These are phyloP conservation scores for Pecten maximus DNA, from an alignment of 2,888 invertebrate species.

Conservation along the genomic window DNA sequence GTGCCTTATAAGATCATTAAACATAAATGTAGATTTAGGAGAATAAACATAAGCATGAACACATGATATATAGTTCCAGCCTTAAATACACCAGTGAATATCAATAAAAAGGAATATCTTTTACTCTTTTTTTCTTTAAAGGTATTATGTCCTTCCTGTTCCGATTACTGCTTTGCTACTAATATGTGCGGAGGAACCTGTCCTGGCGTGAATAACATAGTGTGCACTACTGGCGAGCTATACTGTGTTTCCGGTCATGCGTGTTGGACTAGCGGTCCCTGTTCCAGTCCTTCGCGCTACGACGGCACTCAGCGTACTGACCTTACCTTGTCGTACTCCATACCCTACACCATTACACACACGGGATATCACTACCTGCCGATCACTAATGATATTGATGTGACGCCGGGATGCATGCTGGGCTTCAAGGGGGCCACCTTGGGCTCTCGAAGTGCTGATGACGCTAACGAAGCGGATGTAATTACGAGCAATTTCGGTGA, in stretches of 20 bases:
- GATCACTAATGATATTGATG: slow-evolving; percentile 50
- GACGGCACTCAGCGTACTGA: slow-evolving; percentile 52
- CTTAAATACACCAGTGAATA: no score
- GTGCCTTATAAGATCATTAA: no score
- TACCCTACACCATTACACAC: slow-evolving; percentile 43
- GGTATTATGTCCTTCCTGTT: slow-evolving; percentile 60
- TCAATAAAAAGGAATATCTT: no score
- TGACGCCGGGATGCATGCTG: slow-evolving; percentile 68
- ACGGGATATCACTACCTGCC: slow-evolving; percentile 61
- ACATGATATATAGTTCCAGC: no score
- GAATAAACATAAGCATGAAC: no score
- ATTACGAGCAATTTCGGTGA: slow-evolving; percentile 52
- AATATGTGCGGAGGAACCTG: slow-evolving; percentile 60
- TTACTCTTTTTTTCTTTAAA: slow-evolving; percentile 45
- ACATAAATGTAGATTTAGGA: no score
- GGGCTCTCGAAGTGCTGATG: slow-evolving; percentile 44
- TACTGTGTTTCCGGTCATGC: slow-evolving; percentile 49
- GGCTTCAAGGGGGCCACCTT: slow-evolving; percentile 59
- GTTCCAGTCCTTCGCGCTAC: slow-evolving; percentile 38
- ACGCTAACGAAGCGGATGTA: slow-evolving; percentile 37
- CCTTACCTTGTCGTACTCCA: slow-evolving; percentile 40
- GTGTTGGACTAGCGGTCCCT: slow-evolving; percentile 41
- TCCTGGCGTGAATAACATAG: slow-evolving; percentile 43
- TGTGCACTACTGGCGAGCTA: slow-evolving; percentile 44
- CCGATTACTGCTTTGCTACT: slow-evolving; percentile 62